phyloP scores from a whole-genome alignment of 1,140 invertebrate species.

The Drosophila tsacasi region DNA sequence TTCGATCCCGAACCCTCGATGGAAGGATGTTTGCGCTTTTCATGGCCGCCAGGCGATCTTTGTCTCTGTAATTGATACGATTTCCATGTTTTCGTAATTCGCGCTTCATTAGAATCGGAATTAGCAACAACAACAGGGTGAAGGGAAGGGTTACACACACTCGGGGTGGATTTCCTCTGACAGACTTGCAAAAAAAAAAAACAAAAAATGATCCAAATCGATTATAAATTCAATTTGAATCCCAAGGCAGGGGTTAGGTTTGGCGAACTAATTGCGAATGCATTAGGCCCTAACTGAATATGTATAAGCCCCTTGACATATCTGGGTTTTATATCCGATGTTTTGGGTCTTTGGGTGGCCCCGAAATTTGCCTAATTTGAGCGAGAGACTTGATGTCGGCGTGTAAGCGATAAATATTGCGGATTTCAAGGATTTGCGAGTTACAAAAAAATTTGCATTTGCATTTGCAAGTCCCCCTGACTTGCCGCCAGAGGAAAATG shows the following conservation, averaged over 20 bases:
- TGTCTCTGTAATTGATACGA: slow-evolving; percentile 68
- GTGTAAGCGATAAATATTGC: slow-evolving; percentile 73
- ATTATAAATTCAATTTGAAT: slow-evolving; percentile 71
- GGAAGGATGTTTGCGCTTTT: slow-evolving; percentile 57
- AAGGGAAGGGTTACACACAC: slow-evolving; percentile 21
- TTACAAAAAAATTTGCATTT: slow-evolving; percentile 42
- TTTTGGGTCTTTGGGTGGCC: slow-evolving; percentile 20
- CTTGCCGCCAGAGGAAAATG: slow-evolving; percentile 24
- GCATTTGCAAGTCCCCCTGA: slow-evolving; percentile 27
- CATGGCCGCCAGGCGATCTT: slow-evolving; percentile 30
- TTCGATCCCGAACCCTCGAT: not conserved
- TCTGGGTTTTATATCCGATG: slow-evolving; percentile 13
- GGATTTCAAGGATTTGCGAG: slow-evolving; percentile 46
- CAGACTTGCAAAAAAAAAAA: slow-evolving; percentile 55
- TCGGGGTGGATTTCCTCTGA: slow-evolving; percentile 42
- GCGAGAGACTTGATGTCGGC: slow-evolving; percentile 69
- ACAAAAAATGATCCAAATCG: slow-evolving; percentile 72
- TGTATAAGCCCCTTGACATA: slow-evolving; percentile 35
- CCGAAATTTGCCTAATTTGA: slow-evolving; percentile 69
- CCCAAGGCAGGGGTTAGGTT: slow-evolving; percentile 1
- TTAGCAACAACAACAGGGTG: slow-evolving; percentile 65
- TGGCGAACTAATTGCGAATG: slow-evolving; percentile 77
- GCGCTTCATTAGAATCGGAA: slow-evolving; percentile 80
- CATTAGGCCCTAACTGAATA: slow-evolving; percentile 61
- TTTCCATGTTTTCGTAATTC: slow-evolving; percentile 71